A percentile compares a stretch with the other conserved stretches of the same genome.
phyloP scores from a whole-genome alignment of 2,888 invertebrate species.

The Nesidiocoris tenuis region DNA sequence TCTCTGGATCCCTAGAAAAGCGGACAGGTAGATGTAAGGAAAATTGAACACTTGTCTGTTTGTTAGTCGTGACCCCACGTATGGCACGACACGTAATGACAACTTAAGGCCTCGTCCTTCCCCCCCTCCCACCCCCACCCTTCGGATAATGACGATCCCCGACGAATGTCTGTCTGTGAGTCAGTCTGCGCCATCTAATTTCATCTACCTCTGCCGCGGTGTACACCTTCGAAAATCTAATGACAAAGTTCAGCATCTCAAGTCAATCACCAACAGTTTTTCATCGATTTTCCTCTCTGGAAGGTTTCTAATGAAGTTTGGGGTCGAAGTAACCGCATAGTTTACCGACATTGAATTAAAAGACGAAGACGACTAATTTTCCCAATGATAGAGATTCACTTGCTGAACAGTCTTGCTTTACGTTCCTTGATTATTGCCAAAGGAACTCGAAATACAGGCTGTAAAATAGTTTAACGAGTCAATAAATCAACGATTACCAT shows the following conservation, averaged over 20 bases:
- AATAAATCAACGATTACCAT: too few relatives aligned
- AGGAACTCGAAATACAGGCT: too few relatives aligned
- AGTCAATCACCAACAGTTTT: too few relatives aligned
- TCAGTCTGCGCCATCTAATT: not conserved
- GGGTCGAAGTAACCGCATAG: too few relatives aligned
- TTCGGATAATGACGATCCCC: constrained; percentile 21
- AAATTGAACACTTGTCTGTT: constrained; percentile 43
- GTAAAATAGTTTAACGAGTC: too few relatives aligned
- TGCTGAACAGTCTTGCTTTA: too few relatives aligned
- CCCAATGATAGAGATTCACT: too few relatives aligned
- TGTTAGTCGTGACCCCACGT: constrained; percentile 46
- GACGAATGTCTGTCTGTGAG: not conserved
- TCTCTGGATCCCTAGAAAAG: not conserved
- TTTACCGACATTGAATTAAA: too few relatives aligned
- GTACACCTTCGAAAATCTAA: constrained; percentile 2
- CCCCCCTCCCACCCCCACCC: not conserved
- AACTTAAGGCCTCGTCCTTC: constrained; percentile 20
- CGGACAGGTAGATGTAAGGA: not conserved
- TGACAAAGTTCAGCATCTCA: not conserved
- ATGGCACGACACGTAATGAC: constrained; percentile 47
- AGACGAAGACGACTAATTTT: too few relatives aligned
- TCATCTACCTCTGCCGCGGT: not conserved
- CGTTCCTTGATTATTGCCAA: too few relatives aligned
- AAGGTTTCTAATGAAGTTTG: too few relatives aligned
- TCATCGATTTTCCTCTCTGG: too few relatives aligned